phyloP scores from a whole-genome alignment of 2,797 vertebrate species.

The Enteromius paludinosus region DNA sequence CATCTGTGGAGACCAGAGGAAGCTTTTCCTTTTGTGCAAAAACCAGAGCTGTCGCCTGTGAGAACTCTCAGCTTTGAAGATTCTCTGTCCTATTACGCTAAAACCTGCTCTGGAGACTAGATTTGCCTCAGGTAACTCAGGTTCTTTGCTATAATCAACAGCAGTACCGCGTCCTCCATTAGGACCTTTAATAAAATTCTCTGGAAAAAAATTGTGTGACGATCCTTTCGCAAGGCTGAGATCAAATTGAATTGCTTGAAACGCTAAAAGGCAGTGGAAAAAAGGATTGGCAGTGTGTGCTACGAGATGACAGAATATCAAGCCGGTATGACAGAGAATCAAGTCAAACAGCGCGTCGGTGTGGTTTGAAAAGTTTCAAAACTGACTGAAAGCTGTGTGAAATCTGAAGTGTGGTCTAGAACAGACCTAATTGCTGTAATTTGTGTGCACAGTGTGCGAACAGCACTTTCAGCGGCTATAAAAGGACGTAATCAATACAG shows the following conservation, averaged over 20 bases:
- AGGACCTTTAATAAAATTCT: slow-evolving; percentile 33
- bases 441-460: slow-evolving; percentile 16
- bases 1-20: slow-evolving; percentile 59
- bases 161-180: slow-evolving; percentile 36
- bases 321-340: slow-evolving; percentile 13
- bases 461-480: not conserved
- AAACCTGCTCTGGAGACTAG: slow-evolving; percentile 53
- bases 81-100: slow-evolving; percentile 56
- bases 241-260: slow-evolving; percentile 29
- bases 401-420: not conserved
- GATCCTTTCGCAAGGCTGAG: slow-evolving; percentile 19
- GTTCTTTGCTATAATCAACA: slow-evolving; percentile 51
- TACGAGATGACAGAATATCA: slow-evolving; percentile 17
- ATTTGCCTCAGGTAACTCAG: slow-evolving; percentile 54
- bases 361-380: slow-evolving; percentile 18
- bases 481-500: slow-evolving; percentile 7
- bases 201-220: not conserved
- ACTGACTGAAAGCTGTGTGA: not conserved
- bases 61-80: slow-evolving; percentile 58
- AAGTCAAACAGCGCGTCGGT: slow-evolving; percentile 8
- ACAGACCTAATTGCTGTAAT: not conserved
- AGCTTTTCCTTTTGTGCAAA: slow-evolving; percentile 44
- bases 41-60: slow-evolving; percentile 46
- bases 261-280: slow-evolving; percentile 34
- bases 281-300: slow-evolving; percentile 30